Base-by-base conservation (phyloP, 2,797 vertebrate species). In the Malacoraja senta region DNA sequence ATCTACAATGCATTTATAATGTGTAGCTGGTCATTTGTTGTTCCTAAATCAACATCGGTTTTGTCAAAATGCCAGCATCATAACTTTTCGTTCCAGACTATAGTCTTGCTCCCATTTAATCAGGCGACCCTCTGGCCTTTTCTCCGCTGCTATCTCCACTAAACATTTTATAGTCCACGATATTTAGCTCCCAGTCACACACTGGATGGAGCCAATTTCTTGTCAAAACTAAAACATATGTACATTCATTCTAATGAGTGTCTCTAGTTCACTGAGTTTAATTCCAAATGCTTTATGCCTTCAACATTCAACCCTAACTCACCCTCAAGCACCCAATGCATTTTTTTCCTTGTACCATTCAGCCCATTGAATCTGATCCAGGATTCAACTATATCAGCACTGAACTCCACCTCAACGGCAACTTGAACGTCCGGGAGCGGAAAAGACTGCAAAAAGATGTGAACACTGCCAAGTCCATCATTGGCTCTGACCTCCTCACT, bases 161-260 rank as follows among this genome's bases (percentile, higher is more conserved):
- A 4, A 78, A 15, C 77, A 15, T 35, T 78, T 35, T 78, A 77
- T 12, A 77, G 76, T 1, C 7, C 29, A 21, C 8, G 32, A 15
- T 78, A 78, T 13, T 15, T 32, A n/a, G 76, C 29, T 77, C 76
- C 76, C 76, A 74, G 1, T 77, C 76, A n/a, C 77, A 32, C n/a
- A n/a, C 77, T 78, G 77, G 77, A n/a, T 78, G 29, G n/a, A 78
- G n/a, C 77, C 77, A 78, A n/a, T 78, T 78, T 78, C 77, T 32
- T 3, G 77, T 32, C 29, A 78, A 32, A 77, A 15, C 76, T 77
- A 77, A 77, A 77, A n/a, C 76, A 77, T 77, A 77, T 77, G 29
- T n/a, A 77, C n/a, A 1, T 32, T 29, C 29, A 35, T 78, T 13
- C n/a, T 2, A 32, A 78, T 78, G 13, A 35, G n/a, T 35, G 77